Evolutionary conservation across 2,113 vertebrate species (phyloP).

Genomic region (Pseudopipra pipra): DNA sequence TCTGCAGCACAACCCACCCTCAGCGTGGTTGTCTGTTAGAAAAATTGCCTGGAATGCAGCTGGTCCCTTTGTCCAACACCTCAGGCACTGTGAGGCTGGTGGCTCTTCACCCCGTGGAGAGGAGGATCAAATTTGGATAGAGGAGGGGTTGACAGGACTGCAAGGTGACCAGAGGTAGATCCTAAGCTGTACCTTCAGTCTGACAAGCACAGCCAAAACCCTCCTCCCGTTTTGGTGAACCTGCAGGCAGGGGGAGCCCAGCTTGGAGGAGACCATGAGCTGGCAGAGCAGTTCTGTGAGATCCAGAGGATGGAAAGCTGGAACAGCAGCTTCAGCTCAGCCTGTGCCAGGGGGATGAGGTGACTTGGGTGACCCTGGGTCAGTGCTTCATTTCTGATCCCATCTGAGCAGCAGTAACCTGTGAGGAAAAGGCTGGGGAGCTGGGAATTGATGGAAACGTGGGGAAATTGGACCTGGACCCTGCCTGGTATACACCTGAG

Average conservation of each 20-base stretch:
- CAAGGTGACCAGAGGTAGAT: background rate
- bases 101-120: background rate
- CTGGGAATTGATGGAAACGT: background rate
- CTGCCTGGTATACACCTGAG: background rate
- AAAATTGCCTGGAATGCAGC: background rate
- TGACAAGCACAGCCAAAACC: background rate
- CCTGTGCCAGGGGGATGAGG: background rate
- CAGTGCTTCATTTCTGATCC: background rate
- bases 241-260: background rate
- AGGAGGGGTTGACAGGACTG: background rate
- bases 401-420: background rate
- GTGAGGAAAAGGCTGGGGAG: background rate
- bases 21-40: rapidly evolving
- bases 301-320: background rate
- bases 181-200: background rate
- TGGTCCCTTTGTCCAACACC: background rate
- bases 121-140: background rate
- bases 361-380: background rate
- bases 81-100: background rate
- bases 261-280: background rate
- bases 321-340: background rate
- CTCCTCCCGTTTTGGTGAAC: background rate
- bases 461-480: background rate
- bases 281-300: background rate
- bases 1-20: background rate